Conservation (phyloP, 2,113 vertebrate genomes). For the Lichenostomus cassidix region DNA sequence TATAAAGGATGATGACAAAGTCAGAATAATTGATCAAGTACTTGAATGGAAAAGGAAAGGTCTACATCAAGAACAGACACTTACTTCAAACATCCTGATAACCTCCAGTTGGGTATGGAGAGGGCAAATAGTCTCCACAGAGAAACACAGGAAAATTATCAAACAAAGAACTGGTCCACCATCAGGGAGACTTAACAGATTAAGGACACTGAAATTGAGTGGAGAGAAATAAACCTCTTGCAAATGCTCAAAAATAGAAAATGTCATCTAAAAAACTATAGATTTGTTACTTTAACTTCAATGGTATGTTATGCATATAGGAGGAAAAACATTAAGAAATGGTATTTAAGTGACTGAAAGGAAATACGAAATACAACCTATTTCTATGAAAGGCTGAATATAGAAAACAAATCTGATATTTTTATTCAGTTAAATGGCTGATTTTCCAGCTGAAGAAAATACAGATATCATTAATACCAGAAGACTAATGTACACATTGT, state of each 20-base stretch:
- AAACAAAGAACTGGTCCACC: neutral
- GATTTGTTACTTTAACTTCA: neutral
- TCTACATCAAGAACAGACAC: neutral
- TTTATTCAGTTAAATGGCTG: neutral
- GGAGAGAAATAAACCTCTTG: neutral
- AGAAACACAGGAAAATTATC: neutral
- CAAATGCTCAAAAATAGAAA: neutral
- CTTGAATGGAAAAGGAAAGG: neutral
- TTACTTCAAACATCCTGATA: neutral
- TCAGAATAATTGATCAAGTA: neutral
- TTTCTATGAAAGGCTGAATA: neutral
- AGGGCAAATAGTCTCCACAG: neutral
- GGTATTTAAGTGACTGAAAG: neutral
- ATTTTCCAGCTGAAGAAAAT: neutral
- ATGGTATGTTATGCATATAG: rapidly evolving
- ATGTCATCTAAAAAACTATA: neutral
- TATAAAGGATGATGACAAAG: neutral
- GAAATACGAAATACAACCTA: neutral
- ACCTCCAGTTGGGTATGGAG: neutral
- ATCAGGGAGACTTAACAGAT: neutral
- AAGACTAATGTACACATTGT: neutral
- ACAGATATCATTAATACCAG: neutral
- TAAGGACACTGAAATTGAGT: neutral
- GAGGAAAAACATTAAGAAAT: neutral
- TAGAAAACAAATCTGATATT: neutral